These are phyloP conservation scores for Dasypus novemcinctus DNA, from an alignment of 2,113 vertebrate species.

Conservation along the genomic window DNA sequence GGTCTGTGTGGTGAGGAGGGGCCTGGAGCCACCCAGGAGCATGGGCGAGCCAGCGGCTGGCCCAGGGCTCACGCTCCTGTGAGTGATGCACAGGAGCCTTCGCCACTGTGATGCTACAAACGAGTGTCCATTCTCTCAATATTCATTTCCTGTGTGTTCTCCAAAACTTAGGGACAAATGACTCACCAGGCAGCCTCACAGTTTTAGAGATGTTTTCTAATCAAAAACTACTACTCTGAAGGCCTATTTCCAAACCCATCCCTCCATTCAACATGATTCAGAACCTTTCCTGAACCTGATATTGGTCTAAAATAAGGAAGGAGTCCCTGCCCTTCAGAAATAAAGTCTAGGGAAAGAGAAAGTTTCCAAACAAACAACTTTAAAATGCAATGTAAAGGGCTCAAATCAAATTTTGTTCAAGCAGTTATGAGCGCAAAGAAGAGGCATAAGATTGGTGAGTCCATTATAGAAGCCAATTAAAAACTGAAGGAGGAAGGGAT, in stretches of 20 bases:
- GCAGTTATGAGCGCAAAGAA: not conserved
- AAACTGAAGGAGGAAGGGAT: not conserved
- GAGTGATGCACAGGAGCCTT: not conserved
- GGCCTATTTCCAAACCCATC: not conserved
- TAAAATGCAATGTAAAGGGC: not conserved
- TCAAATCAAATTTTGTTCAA: not conserved
- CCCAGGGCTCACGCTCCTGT: not conserved
- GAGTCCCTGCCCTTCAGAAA: not conserved
- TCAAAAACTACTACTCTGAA: slow-evolving; percentile 8
- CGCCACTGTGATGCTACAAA: not conserved
- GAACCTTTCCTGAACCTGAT: not conserved
- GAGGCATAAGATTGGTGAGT: not conserved
- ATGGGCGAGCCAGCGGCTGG: not conserved
- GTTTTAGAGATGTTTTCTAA: not conserved
- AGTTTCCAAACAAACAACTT: not conserved
- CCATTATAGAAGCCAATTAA: not conserved
- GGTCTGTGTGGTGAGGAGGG: not conserved
- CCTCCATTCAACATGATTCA: not conserved
- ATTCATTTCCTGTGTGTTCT: not conserved
- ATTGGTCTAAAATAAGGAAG: not conserved
- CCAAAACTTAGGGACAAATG: not conserved
- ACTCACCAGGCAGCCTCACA: not conserved
- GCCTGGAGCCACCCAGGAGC: not conserved
- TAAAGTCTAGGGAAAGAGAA: not conserved
- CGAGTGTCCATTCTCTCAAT: not conserved